Evolutionary conservation across 2,113 vertebrate genomes (phyloP), one percentile per base, ranked within the genome.

Genomic region (Rostratula benghalensis): DNA sequence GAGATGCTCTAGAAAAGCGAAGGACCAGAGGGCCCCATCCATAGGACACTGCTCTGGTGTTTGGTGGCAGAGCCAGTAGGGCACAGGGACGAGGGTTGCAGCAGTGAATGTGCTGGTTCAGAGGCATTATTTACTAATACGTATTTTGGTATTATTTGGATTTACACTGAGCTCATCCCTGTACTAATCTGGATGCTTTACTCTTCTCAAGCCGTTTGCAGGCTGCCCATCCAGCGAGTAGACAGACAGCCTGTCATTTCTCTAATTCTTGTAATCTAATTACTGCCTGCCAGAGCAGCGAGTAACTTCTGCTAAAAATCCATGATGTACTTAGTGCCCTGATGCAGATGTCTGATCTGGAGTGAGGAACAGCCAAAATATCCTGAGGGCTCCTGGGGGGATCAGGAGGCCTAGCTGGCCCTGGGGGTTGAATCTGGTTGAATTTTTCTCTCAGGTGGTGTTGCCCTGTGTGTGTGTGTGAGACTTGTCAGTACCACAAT

Each of bases 91-190:
- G 69, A 90, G 56, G 43, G 1, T 1, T 37, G 64, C 39, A 48
- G 43, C 74, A 74, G 83, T 57, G 57, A 76, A 79, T 73, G 63
- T 84, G 56, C 83, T 78, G 76, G 56, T 87, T 90, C 45, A 61
- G 79, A 56, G 85, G 39, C 73, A 71, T 94, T 81, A 60, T 82
- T 94, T 89, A 71, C 87, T 95, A 94, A 75, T 94, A 89, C 15
- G 7, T 82, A 56, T 82, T 92, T 87, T 83, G 86, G 83, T 85
- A 80, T 93, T 95, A 89, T 84, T 92, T 93, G 89, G 92, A 79
- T 94, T 96, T 96, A 73, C n/a, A 37, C 31, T 65, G 92, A 92
- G 92, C 74, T 96, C 89, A 94, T 96, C 91, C 80, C 74, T 89
- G 3, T 46, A 7, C 83, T 96, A 95, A 96, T 93, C 91, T 81